Conservation (phyloP, 2,888 invertebrate species). For the Plagodis dolabraria region DNA sequence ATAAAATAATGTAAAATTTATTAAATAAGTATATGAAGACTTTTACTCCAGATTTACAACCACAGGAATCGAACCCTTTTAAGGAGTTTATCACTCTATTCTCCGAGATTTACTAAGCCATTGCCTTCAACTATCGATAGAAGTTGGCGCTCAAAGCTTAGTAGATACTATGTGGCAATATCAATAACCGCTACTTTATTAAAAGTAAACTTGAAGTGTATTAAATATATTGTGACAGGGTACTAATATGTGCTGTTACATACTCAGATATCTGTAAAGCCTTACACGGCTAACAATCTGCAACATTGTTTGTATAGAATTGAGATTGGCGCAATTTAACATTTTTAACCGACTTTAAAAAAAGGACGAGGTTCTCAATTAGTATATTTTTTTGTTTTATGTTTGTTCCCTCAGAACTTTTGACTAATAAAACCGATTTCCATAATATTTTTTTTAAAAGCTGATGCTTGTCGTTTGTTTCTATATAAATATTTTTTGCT, state of each 20-base stretch:
- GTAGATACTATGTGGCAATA: not conserved
- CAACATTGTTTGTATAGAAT: conserved; percentile 4
- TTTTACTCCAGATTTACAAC: conserved; percentile 20
- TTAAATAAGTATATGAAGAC: not conserved
- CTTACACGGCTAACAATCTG: conserved; percentile 10
- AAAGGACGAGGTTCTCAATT: too few species aligned
- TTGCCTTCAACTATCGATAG: not conserved
- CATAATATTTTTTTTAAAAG: too few species aligned
- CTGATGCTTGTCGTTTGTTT: too few species aligned
- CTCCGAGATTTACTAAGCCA: conserved; percentile 28
- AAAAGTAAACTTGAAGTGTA: too few species aligned
- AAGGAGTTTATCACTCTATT: conserved; percentile 35
- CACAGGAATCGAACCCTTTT: conserved; percentile 18
- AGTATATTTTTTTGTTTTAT: too few species aligned
- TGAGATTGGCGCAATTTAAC: not conserved
- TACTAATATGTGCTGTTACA: not conserved
- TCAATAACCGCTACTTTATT: too few species aligned
- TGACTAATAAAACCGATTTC: too few species aligned
- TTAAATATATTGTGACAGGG: conserved; percentile 1
- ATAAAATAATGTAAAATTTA: too few species aligned
- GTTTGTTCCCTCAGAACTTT: too few species aligned
- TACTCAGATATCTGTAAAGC: not conserved
- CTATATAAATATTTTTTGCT: too few species aligned
- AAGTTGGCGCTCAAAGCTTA: too few species aligned
- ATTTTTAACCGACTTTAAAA: too few species aligned